Conservation (phyloP, 2,797 vertebrate genomes). For the Merluccius polli region DNA sequence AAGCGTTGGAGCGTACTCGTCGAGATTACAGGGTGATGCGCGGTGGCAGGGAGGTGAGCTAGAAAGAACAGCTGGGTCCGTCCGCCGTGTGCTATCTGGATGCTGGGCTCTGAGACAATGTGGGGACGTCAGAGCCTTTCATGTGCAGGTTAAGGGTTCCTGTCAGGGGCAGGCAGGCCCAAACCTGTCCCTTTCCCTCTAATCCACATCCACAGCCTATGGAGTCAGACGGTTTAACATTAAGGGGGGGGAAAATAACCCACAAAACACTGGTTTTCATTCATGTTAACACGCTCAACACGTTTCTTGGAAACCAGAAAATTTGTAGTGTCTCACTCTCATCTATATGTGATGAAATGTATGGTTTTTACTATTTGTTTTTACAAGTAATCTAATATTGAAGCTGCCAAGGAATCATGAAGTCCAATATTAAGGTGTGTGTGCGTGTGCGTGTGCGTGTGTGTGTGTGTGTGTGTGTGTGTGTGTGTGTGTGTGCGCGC, state of each 20-base stretch:
- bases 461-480: conserved; percentile 6
- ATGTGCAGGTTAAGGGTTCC: conserved; percentile 70
- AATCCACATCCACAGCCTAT: conserved; percentile 39
- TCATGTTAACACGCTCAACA: neutral
- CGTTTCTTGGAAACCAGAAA: neutral
- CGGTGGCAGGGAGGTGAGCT: conserved; percentile 53
- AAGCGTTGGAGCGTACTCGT: conserved; percentile 51
- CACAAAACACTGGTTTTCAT: neutral
- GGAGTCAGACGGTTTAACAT: conserved; percentile 40
- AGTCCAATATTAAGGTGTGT: neutral
- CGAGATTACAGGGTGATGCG: conserved; percentile 70
- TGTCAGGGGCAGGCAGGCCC: conserved; percentile 66
- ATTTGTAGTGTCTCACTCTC: neutral
- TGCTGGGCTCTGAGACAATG: conserved; percentile 60
- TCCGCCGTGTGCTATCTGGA: conserved; percentile 45
- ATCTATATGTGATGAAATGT: neutral
- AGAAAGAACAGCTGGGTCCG: conserved; percentile 72
- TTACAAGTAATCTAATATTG: neutral
- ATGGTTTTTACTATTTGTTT: neutral
- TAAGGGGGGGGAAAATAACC: conserved; percentile 22
- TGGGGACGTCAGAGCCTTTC: conserved; percentile 68
- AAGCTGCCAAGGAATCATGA: neutral
- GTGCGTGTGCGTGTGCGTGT: too few species aligned
- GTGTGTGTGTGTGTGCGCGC: conserved; percentile 3
- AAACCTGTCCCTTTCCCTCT: conserved; percentile 49